These are phyloP conservation scores for Herminia tarsipennalis DNA, from an alignment of 2,888 invertebrate species.

Conservation along the genomic window DNA sequence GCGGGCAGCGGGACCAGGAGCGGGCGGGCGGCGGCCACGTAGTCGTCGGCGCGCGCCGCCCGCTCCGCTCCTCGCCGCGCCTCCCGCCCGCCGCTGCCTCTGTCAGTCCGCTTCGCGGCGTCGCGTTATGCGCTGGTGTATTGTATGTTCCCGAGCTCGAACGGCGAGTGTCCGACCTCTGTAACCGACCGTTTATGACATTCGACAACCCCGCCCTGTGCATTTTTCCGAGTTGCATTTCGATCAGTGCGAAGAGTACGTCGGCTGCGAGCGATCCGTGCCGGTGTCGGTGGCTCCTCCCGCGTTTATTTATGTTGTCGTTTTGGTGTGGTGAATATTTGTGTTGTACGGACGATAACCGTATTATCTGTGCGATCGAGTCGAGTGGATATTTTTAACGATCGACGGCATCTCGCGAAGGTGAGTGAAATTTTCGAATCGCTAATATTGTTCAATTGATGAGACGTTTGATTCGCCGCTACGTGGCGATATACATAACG, in stretches of 20 bases:
- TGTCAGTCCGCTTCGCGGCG: constrained; percentile 75
- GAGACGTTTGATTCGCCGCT: constrained; percentile 64
- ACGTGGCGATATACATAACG: constrained; percentile 74
- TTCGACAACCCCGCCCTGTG: constrained; percentile 84
- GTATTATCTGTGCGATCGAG: constrained; percentile 82
- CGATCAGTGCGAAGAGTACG: constrained; percentile 75
- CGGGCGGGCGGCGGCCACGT: constrained; percentile 44
- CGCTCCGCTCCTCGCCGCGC: constrained; percentile 58
- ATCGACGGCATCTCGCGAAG: constrained; percentile 72
- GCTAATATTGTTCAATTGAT: constrained; percentile 53
- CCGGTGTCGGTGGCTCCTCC: constrained; percentile 67
- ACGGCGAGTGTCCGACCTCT: constrained; percentile 79
- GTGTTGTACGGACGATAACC: constrained; percentile 84
- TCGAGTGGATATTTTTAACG: constrained; percentile 81
- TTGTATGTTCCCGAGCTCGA: constrained; percentile 53
- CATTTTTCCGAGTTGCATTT: constrained; percentile 79
- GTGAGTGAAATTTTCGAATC: constrained; percentile 70
- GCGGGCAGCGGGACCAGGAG: constrained; percentile 40
- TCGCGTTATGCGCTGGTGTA: constrained; percentile 66
- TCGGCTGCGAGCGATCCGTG: constrained; percentile 62
- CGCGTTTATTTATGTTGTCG: constrained; percentile 84
- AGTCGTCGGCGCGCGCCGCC: constrained; percentile 52
- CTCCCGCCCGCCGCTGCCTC: constrained; percentile 43
- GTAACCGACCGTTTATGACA: constrained; percentile 81
- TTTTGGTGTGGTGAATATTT: constrained; percentile 85